Conservation (phyloP, 2,113 vertebrate species). For the Prochilodus magdalenae region DNA sequence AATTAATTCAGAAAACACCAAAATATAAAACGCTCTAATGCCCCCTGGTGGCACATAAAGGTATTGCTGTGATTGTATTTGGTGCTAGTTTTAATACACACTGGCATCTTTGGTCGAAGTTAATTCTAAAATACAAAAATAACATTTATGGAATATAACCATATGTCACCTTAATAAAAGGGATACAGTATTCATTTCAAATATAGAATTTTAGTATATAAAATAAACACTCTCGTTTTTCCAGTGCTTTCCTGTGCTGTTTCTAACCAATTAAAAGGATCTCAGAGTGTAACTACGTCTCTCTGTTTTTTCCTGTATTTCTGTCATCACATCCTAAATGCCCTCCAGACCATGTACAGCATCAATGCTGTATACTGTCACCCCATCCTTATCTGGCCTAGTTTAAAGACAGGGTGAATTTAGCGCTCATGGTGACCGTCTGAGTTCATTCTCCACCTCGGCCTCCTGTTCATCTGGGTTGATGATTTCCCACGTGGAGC, state of each 20-base stretch:
- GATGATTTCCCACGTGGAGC: constrained; percentile 85
- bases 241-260: constrained; percentile 4
- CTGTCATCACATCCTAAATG: not conserved
- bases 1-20: not conserved
- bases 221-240: constrained; percentile 13
- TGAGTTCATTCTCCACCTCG: constrained; percentile 48
- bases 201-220: constrained; percentile 31
- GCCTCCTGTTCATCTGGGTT: constrained; percentile 66
- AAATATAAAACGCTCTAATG: constrained; percentile 31
- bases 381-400: not conserved
- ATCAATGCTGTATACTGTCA: not conserved
- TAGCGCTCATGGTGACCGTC: constrained; percentile 51
- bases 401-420: not conserved
- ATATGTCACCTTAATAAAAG: constrained; percentile 13
- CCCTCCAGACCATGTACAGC: not conserved
- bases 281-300: not conserved
- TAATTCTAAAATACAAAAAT: constrained; percentile 37
- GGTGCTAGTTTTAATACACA: not conserved
- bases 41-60: constrained; percentile 61
- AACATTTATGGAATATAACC: not conserved
- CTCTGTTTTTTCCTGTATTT: not conserved
- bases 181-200: not conserved
- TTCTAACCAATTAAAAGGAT: not conserved
- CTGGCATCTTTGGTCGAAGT: constrained; percentile 69
- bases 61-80: constrained; percentile 29